phyloP scores from a whole-genome alignment of 2,888 invertebrate genomes.

The Melanophora roralis region DNA sequence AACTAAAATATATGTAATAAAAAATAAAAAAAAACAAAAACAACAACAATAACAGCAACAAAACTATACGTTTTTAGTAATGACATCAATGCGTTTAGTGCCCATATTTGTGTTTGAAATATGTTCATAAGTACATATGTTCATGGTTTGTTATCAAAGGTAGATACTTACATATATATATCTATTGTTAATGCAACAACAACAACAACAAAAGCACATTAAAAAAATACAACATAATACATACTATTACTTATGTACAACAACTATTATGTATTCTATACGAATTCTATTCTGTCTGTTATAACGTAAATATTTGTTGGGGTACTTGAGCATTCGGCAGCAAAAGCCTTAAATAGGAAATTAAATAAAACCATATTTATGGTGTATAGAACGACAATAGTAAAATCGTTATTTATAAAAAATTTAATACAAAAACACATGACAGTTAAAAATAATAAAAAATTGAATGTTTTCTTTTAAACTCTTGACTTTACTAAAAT shows the following conservation, averaged over 20 bases:
- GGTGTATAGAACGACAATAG: slow-evolving; percentile 10
- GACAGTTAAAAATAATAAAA: too few species aligned
- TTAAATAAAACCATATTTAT: slow-evolving; percentile 49
- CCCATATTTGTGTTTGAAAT: slow-evolving; percentile 61
- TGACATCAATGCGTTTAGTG: slow-evolving; percentile 63
- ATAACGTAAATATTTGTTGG: not conserved
- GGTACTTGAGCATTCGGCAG: not conserved
- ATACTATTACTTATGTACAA: not conserved
- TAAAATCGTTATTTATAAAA: not conserved
- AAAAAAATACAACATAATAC: too few species aligned
- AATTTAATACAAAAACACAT: not conserved
- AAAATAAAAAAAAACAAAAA: not conserved
- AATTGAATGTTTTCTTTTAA: too few species aligned
- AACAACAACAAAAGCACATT: slow-evolving; percentile 5
- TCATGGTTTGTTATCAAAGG: too few species aligned
- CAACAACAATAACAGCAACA: not conserved
- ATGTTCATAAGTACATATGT: slow-evolving; percentile 43
- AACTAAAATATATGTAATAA: not conserved
- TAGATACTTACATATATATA: too few species aligned
- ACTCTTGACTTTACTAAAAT: not conserved
- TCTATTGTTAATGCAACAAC: slow-evolving; percentile 25
- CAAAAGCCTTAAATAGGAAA: slow-evolving; percentile 48
- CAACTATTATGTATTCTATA: not conserved
- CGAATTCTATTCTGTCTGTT: not conserved
- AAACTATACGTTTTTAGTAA: slow-evolving; percentile 47